Base-by-base conservation (phyloP, 2,113 vertebrate species). In the Gavialis gangeticus region DNA sequence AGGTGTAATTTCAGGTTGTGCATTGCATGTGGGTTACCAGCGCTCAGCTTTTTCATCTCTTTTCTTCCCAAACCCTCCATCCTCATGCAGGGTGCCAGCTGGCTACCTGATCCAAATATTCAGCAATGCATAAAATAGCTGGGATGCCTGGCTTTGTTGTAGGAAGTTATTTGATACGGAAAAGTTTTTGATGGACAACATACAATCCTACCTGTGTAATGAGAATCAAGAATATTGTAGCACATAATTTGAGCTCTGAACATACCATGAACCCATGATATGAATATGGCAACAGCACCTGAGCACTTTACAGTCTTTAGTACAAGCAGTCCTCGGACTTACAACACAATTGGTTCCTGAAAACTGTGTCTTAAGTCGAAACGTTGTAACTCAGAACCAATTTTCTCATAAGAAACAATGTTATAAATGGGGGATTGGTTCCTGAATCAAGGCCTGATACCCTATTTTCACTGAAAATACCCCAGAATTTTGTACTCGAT, bases 1-100 rank as follows among this genome's bases (percentile, higher is more conserved):
- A 98, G 98, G 97, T 97, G 95, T 96, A 94, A 96, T 97, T 97
- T 96, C 95, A 97, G 97, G 94, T 96, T 95, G 95, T 96, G 87
- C 85, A 94, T 90, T 92, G 82, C 92, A 96, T 96, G 96, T 94
- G 87, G 93, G 66, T 85, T 81, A 82, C 77, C 85, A 34, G 22
- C 81, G 87, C 89, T 82, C 67, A 85, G 85, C 67, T 91, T 89
- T 84, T 91, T 89, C 34, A 64, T 28, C 81, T 94, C 89, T 96
- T 97, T 92, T 94, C 94, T 93, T 79, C 92, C 85, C 88, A 94
- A 91, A 88, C 37, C 81, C 69, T 77, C 91, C 0, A 4, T 75
- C 93, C 83, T 93, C 83, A 3, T 4, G 13, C 93, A 28, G 30
- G 85, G 83, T 78, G 81, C n/a, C 14, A 89, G 85, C 57, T 73